Percentiles rank a stretch among this genome's conserved stretches.
These are phyloP conservation scores for Epinotia bilunana DNA, from an alignment of 2,888 invertebrate genomes.

Conservation along the genomic window DNA sequence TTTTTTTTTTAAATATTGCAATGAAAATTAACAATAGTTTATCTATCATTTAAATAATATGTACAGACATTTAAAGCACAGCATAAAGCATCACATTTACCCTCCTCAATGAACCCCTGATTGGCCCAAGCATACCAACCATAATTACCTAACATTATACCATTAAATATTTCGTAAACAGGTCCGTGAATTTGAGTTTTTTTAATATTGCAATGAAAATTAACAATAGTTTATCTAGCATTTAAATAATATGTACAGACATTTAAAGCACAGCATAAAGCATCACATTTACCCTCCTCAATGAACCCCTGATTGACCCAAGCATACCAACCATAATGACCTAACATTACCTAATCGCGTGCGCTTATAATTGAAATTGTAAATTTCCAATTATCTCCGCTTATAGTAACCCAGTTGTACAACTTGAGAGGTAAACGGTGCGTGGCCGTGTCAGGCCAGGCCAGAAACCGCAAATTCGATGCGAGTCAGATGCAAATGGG, in stretches of 20 bases:
- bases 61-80: too few species aligned
- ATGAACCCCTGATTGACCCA: background rate
- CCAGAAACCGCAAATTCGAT: slow-evolving; percentile 30
- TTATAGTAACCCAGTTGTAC: background rate
- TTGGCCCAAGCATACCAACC: background rate
- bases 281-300: background rate
- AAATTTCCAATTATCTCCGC: slow-evolving; percentile 12
- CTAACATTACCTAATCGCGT: slow-evolving; percentile 11
- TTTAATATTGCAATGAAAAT: too few species aligned
- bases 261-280: too few species aligned
- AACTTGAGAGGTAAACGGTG: slow-evolving; percentile 3
- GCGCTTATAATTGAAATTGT: slow-evolving; percentile 11
- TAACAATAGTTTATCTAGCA: background rate
- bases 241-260: background rate
- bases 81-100: background rate
- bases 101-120: background rate
- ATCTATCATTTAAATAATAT: background rate
- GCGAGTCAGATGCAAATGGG: slow-evolving; percentile 9
- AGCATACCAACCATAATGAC: slow-evolving; percentile 3
- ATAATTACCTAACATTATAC: slow-evolving; percentile 10
- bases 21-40: too few species aligned
- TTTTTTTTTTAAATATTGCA: too few species aligned
- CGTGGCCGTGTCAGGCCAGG: slow-evolving; percentile 28
- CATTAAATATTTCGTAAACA: too few species aligned
- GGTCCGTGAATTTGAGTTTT: too few species aligned